These are phyloP conservation scores for Clarias fuscus DNA, from an alignment of 2,797 vertebrate genomes.

Conservation along the genomic window DNA sequence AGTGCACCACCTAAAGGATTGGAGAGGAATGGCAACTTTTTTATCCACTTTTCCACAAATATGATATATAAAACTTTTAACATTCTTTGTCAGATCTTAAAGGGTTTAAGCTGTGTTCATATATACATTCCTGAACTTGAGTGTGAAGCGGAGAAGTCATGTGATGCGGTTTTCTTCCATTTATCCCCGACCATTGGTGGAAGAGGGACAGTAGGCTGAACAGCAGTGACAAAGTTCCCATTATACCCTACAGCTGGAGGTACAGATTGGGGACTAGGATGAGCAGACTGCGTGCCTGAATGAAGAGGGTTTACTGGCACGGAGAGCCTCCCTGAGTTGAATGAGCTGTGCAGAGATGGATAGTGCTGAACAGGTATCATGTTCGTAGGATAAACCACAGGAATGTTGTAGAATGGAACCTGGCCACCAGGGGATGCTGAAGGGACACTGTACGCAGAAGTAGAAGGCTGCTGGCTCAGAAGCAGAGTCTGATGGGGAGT, in stretches of 20 bases:
- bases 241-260: conserved; percentile 32
- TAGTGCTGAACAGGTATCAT: conserved; percentile 42
- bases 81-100: no score
- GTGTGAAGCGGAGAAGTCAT: conserved; percentile 30
- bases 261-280: conserved; percentile 50
- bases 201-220: conserved; percentile 48
- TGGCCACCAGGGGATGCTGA: conserved; percentile 46
- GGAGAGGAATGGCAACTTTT: no score
- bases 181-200: not conserved
- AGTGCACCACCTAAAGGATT: no score
- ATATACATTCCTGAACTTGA: conserved; percentile 64
- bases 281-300: conserved; percentile 47
- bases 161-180: not conserved
- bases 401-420: conserved; percentile 51
- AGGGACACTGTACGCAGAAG: conserved; percentile 47
- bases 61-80: no score
- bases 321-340: conserved; percentile 56
- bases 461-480: conserved; percentile 41
- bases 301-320: conserved; percentile 56
- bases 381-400: conserved; percentile 57
- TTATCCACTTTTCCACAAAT: no score
- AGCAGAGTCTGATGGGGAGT: conserved; percentile 43
- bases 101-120: conserved; percentile 46
- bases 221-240: conserved; percentile 53
- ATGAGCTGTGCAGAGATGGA: conserved; percentile 40